phyloP scores from a whole-genome alignment of 2,888 invertebrate genomes.

The Polia nebulosa region DNA sequence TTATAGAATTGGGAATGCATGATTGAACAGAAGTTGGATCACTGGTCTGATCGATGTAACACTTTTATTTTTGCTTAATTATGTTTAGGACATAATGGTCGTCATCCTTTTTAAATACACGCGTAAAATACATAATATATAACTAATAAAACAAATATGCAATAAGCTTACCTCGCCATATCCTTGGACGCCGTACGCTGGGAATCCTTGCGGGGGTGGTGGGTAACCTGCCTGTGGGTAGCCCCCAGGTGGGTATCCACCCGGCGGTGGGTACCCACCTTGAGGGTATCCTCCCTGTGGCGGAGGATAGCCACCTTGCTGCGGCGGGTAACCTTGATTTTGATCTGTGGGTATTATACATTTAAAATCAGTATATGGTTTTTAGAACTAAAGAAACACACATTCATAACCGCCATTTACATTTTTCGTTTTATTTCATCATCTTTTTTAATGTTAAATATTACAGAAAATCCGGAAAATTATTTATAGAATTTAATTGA shows the following conservation, averaged over 20 bases:
- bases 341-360: constrained; percentile 73
- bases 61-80: not conserved
- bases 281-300: constrained; percentile 77
- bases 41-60: not conserved
- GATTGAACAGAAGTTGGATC: too few species aligned
- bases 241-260: constrained; percentile 77
- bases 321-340: constrained; percentile 80
- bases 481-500: constrained; percentile 21
- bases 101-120: too few species aligned
- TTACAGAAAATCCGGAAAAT: not conserved
- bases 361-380: constrained; percentile 15
- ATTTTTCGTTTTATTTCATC: constrained; percentile 1
- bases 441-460: not conserved
- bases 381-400: constrained; percentile 10
- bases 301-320: constrained; percentile 81
- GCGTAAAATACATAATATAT: not conserved
- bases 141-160: not conserved
- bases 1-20: too few species aligned
- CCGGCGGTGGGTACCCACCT: constrained; percentile 74
- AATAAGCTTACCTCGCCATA: constrained; percentile 81
- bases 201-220: constrained; percentile 78
- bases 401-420: constrained; percentile 18
- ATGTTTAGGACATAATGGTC: too few species aligned
- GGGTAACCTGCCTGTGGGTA: constrained; percentile 83
- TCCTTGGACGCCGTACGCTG: constrained; percentile 76